These are phyloP conservation scores for Drosophila ustulata DNA, from an alignment of 2,888 invertebrate genomes.

Conservation along the genomic window DNA sequence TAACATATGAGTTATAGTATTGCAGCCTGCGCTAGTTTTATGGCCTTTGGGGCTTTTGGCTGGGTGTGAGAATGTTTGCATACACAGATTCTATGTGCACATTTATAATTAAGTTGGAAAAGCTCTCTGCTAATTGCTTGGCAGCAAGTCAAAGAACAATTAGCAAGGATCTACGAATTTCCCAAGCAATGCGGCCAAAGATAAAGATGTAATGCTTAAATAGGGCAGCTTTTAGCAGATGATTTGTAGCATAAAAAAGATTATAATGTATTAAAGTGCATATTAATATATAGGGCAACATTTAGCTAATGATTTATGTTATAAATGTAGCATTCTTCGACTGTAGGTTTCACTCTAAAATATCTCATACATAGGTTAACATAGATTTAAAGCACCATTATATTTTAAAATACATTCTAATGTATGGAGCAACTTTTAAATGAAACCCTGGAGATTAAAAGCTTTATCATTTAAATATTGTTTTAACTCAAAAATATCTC, in stretches of 20 bases:
- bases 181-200: conserved; percentile 3
- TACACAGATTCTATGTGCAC: conserved; percentile 20
- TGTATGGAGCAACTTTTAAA: too few relatives aligned
- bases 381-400: too few relatives aligned
- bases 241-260: background rate
- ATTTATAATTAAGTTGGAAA: conserved; percentile 51
- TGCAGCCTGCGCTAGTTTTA: conserved; percentile 12
- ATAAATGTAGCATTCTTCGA: background rate
- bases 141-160: conserved; percentile 20
- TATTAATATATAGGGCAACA: background rate
- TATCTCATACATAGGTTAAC: too few relatives aligned
- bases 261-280: background rate
- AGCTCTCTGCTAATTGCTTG: conserved; percentile 43
- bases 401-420: too few relatives aligned
- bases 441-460: too few relatives aligned
- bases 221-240: background rate
- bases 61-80: conserved; percentile 61
- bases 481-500: too few relatives aligned
- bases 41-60: conserved; percentile 38
- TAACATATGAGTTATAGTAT: conserved; percentile 59
- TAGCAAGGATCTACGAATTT: conserved; percentile 37
- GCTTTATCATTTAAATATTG: too few relatives aligned
- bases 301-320: background rate
- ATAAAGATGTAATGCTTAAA: background rate
- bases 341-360: too few relatives aligned